Percentiles rank a stretch among this genome's conserved stretches.
phyloP scores from a whole-genome alignment of 2,888 invertebrate genomes.

The Drosophila picticornis region DNA sequence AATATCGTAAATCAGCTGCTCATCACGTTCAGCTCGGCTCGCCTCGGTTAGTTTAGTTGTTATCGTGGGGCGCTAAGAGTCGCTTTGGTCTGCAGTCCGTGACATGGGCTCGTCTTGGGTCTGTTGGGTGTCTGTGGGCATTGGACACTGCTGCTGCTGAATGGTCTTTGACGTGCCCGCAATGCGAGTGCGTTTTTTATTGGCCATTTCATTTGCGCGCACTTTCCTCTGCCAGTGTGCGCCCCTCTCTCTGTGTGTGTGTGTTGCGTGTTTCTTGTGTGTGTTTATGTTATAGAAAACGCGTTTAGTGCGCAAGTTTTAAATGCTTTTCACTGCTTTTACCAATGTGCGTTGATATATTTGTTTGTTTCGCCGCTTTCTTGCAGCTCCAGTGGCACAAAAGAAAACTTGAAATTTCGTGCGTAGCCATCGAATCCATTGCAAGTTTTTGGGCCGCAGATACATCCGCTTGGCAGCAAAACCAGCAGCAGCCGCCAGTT shows the following conservation, averaged over 20 bases:
- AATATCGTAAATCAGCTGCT: conserved; percentile 76
- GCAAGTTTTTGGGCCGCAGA: conserved; percentile 67
- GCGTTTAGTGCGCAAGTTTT: conserved; percentile 54
- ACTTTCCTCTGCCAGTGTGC: neutral
- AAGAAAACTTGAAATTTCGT: conserved; percentile 74
- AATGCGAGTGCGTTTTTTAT: conserved; percentile 62
- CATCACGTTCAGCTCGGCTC: conserved; percentile 55
- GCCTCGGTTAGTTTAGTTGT: conserved; percentile 31
- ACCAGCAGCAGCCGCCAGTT: conserved; percentile 34
- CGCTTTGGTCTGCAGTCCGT: conserved; percentile 32
- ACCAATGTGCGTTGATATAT: conserved; percentile 40
- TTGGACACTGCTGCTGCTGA: conserved; percentile 16
- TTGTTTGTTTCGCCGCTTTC: conserved; percentile 57
- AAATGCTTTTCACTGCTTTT: conserved; percentile 73
- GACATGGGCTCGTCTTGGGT: conserved; percentile 10
- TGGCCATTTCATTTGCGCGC: conserved; percentile 67
- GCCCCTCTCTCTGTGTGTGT: neutral
- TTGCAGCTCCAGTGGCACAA: conserved; percentile 61
- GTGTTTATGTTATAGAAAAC: conserved; percentile 44
- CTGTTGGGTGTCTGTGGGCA: conserved; percentile 11
- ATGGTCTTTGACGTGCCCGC: conserved; percentile 41
- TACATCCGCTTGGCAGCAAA: conserved; percentile 61
- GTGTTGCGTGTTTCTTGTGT: neutral
- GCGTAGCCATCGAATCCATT: conserved; percentile 57
- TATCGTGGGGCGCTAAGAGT: conserved; percentile 38